Evolutionary conservation across 2,113 vertebrate species (phyloP), one percentile per base, ranked within the genome.

Genomic region (Caloenas nicobarica): DNA sequence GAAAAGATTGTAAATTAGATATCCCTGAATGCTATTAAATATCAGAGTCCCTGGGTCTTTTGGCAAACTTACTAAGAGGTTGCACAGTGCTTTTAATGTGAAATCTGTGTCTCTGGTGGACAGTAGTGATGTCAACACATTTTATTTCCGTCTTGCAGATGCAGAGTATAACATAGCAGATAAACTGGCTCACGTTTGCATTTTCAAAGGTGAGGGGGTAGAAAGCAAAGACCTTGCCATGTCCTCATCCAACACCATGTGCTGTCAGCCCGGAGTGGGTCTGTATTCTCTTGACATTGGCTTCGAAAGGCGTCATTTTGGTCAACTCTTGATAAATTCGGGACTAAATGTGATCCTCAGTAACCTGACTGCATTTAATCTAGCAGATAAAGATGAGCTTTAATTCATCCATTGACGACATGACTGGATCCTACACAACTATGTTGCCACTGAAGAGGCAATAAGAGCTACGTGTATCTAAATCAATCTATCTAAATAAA

Each of bases 1-100:
- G 54, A 91, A 77, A 88, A 81, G 46, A 58, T 10, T 53, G 38
- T 13, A 91, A 78, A 81, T 81, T 53, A 91, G 56, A 83, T 76
- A 93, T 16, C 79, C 40, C 78, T 86, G 86, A 66, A 88, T 60
- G 79, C 10, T 93, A 76, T 81, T 85, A 91, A 85, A 76, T 87
- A 91, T 51, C 64, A 58, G 28, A 79, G 54, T 38, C 89, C 23
- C 73, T 48, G 61, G 54, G 31, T 88, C 51, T 90, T 83, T 85
- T 86, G 76, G 89, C 44, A 91, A 81, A 83, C 57, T 33, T 54
- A 72, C 22, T 69, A 50, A 57, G 85, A 77, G 29, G 29, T 74
- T 81, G 24, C 61, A 48, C 33, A 7, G 71, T 40, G 14, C 28
- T 90, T 91, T 91, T 29, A n/a, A 25, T 69, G 42, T 61, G 73